Evolutionary conservation across 2,888 invertebrate species (phyloP).

Genomic region (Pheosia tremula): DNA sequence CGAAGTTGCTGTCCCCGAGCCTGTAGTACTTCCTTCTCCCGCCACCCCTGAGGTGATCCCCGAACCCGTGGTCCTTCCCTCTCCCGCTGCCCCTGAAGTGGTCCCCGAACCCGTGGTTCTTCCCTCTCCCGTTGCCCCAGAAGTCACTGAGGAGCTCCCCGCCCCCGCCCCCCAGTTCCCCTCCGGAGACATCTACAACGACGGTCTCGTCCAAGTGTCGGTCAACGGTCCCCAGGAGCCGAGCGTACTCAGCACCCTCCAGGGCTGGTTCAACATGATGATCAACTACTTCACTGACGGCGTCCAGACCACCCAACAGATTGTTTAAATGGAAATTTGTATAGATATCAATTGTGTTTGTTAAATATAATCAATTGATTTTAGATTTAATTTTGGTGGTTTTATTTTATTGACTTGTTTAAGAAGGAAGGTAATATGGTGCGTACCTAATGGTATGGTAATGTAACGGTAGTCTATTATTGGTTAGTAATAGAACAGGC

Average conservation of each 20-base stretch:
- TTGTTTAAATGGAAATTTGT: conserved; percentile 45
- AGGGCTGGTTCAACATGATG: conserved; percentile 65
- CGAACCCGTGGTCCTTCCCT: conserved; percentile 30
- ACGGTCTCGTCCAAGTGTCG: conserved; percentile 60
- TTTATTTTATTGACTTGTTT: conserved; percentile 1
- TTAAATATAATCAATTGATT: conserved; percentile 1
- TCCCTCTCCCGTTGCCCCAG: conserved; percentile 21
- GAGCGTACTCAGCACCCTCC: conserved; percentile 55
- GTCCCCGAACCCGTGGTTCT: conserved; percentile 27
- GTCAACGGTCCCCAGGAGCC: conserved; percentile 56
- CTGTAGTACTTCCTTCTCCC: conserved; percentile 23
- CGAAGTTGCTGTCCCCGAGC: conserved; percentile 19
- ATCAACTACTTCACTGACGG: conserved; percentile 65
- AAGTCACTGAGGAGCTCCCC: conserved; percentile 32
- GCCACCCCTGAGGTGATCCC: conserved; percentile 19
- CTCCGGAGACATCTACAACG: conserved; percentile 60
- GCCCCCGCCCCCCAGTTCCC: conserved; percentile 21
- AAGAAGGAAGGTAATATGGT: too few species aligned
- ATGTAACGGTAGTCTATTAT: too few species aligned
- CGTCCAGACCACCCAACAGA: conserved; percentile 55
- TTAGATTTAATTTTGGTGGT: neutral
- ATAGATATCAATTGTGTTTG: neutral
- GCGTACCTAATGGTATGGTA: too few species aligned
- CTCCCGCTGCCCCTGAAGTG: conserved; percentile 21
- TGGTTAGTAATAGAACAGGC: too few species aligned